Evolutionary conservation across 2,113 vertebrate species (phyloP).

Genomic region (Vanacampus margaritifer): DNA sequence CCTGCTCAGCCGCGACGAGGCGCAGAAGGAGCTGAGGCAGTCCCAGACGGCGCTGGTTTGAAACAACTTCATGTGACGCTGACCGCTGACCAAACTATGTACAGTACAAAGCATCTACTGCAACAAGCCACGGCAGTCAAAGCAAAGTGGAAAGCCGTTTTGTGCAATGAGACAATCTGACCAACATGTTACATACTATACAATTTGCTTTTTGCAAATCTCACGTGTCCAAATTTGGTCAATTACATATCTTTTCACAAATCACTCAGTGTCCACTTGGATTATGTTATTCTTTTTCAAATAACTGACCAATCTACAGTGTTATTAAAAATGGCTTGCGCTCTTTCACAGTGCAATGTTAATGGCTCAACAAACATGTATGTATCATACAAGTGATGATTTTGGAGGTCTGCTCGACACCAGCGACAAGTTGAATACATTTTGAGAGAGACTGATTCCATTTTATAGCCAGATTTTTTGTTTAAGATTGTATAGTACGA

Average conservation of each 20-base stretch:
- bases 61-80: conserved; percentile 49
- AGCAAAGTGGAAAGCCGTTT: background rate
- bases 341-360: too few relatives aligned
- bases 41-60: conserved; percentile 66
- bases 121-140: background rate
- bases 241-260: too few relatives aligned
- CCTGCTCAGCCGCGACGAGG: conserved; percentile 81
- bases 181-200: background rate
- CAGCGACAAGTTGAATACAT: background rate
- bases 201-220: background rate
- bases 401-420: too few relatives aligned
- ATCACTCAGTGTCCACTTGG: too few relatives aligned
- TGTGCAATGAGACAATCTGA: background rate
- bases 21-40: conserved; percentile 75
- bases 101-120: background rate
- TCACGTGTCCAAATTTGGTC: too few relatives aligned
- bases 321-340: background rate
- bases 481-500: too few relatives aligned
- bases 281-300: too few relatives aligned
- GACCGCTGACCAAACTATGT: conserved; percentile 24
- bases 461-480: background rate
- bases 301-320: background rate
- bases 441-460: background rate
- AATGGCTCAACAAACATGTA: too few relatives aligned
- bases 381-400: too few relatives aligned